Base-by-base conservation (phyloP, 64 coral and sea anemone species). In the Stichodactyla helianthus region DNA sequence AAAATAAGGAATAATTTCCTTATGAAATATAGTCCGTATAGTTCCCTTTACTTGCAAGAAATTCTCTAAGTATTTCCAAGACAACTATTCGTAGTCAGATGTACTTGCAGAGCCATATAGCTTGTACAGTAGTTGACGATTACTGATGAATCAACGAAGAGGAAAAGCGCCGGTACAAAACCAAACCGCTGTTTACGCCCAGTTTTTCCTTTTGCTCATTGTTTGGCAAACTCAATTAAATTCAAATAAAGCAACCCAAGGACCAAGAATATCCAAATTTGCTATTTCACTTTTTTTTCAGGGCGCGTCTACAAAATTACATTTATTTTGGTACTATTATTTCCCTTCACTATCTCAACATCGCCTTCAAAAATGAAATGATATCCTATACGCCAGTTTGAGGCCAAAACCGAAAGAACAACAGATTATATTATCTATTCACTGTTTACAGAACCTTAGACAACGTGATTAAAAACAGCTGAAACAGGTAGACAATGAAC, bases 391-490 rank as follows among this genome's bases (percentile, higher is more conserved):
- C 22, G 62, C 18, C 62, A 65, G 62, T 65, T 65, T 65, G 62
- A 65, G 35, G 35, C 35, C 35, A 44, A 65, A 65, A 65, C 18
- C 62, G 62, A 65, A 65, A 65, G 14, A 22, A 65, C 62, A 65
- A n/a, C 62, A 65, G 62, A 22, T 65, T 4, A 9, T 65, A 20
- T 65, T n/a, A 65, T 65, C 62, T 65, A 65, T 65, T 65, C 62
- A 65, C 62, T 65, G 22, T 65, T 65, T 65, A 65, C 62, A 65
- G 62, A 65, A 65, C 19, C 18, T 65, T 65, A 65, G 19, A 65
- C 62, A 65, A 65, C 62, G 19, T 65, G 62, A 65, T 65, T 65
- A 65, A 65, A 65, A n/a, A 65, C 20, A 65, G 62, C 62, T 65
- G 62, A 65, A 65, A 65, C 62, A 18, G 5, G 19, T 65, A 65